Evolutionary conservation across 2,113 vertebrate genomes (phyloP).

Genomic region (Strix aluco): DNA sequence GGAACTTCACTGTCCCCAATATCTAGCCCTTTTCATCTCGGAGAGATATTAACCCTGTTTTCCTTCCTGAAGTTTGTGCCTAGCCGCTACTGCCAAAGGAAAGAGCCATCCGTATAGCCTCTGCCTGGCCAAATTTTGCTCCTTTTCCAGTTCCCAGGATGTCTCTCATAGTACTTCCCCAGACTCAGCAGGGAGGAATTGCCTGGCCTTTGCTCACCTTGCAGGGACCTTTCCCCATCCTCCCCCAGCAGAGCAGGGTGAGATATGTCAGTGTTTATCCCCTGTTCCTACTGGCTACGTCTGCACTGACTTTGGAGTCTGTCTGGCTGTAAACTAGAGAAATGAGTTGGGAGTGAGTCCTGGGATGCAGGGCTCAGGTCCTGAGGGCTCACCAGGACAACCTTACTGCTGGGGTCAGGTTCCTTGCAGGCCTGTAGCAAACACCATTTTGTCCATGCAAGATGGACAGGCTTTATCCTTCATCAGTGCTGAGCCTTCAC

Average conservation of each 20-base stretch:
- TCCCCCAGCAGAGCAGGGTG: background rate
- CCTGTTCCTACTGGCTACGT: background rate
- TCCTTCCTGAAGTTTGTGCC: background rate
- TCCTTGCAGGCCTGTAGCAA: background rate
- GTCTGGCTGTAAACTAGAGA: background rate
- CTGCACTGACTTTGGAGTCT: background rate
- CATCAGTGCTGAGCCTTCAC: background rate
- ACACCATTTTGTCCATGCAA: background rate
- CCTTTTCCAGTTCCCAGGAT: background rate
- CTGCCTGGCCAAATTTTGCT: background rate
- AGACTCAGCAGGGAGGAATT: too few relatives aligned
- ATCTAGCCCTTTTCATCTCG: background rate
- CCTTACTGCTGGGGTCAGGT: background rate
- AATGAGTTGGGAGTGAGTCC: background rate
- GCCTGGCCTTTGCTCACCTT: background rate
- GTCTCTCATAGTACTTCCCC: background rate
- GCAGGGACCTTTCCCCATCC: background rate
- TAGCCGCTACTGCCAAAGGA: background rate
- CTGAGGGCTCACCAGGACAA: background rate
- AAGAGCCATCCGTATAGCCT: background rate
- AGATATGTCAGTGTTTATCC: accelerated
- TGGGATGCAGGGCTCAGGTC: background rate
- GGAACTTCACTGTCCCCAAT: accelerated
- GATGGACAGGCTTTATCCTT: background rate
- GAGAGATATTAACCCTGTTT: background rate